Conservation (phyloP, 2,888 invertebrate genomes). For the Temnothorax ravouxi region DNA sequence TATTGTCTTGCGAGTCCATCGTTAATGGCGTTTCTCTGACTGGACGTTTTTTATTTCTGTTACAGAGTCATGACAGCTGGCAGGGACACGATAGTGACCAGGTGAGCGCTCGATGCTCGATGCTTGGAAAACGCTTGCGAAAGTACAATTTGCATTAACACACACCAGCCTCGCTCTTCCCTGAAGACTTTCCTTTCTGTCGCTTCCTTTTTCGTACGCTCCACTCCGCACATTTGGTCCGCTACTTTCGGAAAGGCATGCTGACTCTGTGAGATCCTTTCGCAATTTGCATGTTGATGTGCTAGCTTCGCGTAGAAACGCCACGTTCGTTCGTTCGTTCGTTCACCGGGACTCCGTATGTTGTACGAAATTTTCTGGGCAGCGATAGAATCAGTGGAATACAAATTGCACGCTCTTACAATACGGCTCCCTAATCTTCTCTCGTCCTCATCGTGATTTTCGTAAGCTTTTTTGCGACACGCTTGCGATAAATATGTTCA, state of each 20-base stretch:
- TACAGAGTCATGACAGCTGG: constrained; percentile 89
- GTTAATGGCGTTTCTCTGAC: not conserved
- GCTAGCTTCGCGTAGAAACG: constrained; percentile 35
- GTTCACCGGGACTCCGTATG: constrained; percentile 28
- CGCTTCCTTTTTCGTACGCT: constrained; percentile 10
- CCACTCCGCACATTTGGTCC: constrained; percentile 30
- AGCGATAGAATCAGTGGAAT: constrained; percentile 21
- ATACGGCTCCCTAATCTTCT: constrained; percentile 12
- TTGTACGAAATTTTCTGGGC: constrained; percentile 31
- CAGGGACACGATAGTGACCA: constrained; percentile 89
- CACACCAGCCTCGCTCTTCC: constrained; percentile 42
- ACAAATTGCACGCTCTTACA: constrained; percentile 32
- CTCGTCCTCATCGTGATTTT: not conserved
- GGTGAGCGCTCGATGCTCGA: constrained; percentile 83
- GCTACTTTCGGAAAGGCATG: constrained; percentile 36
- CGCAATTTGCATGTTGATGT: constrained; percentile 57
- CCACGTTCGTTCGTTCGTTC: constrained; percentile 14
- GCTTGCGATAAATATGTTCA: not conserved
- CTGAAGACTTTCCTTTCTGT: constrained; percentile 21
- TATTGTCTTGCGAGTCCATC: not conserved
- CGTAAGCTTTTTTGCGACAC: not conserved
- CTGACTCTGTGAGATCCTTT: constrained; percentile 49
- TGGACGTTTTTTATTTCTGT: constrained; percentile 80
- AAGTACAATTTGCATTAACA: constrained; percentile 58
- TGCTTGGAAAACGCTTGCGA: constrained; percentile 28